Base-by-base conservation (phyloP, 2,113 vertebrate species). In the Spizaetus ornatus region DNA sequence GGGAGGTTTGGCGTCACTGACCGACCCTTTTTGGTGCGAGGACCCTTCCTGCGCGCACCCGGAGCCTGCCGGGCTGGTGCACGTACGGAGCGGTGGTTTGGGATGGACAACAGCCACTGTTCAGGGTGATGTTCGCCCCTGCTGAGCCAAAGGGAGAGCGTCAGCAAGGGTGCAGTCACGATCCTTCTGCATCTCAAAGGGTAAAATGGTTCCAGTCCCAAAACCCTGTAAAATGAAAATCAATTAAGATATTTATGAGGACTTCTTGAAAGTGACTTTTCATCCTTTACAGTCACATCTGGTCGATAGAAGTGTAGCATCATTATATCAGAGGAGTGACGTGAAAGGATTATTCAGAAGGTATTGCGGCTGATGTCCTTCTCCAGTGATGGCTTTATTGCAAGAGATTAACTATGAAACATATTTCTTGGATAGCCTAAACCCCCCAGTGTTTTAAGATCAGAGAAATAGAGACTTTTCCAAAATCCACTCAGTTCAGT, bases 51-150 rank as follows among this genome's bases (percentile, higher is more conserved):
- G 58, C 1, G 1, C 6, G 0, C 27, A 27, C 9, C 17, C 1
- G 1, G 40, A 69, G 43, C 63, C 26, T 40, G 34, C 36, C 2
- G 1, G 74, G 66, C 25, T 71, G 61, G 47, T 48, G 47, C 32
- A 5, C 0, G 0, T 3, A 1, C 7, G 32, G 74, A 76, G n/a
- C 50, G 52, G 71, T 1, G 12, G 9, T 76, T 72, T 80, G 36
- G 53, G 76, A 48, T 87, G 72, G 70, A 59, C 43, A 72, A 25
- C 22, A 59, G n/a, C 53, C 20, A 2, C 36, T 3, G 3, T 13
- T 73, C 26, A 20, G 56, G 48, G 47, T 12, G 27, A 8, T 58
- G 42, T 7, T 71, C 16, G 18, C 16, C 18, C 7, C 76, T 43
- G 34, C 48, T 9, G 72, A 76, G 52, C 43, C 65, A 26, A 47